phyloP scores from a whole-genome alignment of 2,888 invertebrate genomes.

The Melieria crassipennis region DNA sequence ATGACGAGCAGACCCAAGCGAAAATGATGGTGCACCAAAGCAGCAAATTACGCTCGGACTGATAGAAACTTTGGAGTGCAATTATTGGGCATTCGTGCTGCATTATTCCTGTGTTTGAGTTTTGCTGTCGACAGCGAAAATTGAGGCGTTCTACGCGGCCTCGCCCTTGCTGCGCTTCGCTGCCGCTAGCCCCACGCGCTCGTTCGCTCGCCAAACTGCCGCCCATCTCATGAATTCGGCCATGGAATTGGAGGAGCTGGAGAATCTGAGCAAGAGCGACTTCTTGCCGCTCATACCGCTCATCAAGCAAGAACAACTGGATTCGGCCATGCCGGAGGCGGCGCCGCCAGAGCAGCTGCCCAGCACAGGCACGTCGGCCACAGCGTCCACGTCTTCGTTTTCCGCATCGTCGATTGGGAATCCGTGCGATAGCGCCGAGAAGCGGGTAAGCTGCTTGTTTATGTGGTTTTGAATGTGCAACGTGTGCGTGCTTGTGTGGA shows the following conservation, averaged over 20 bases:
- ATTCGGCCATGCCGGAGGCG: constrained; percentile 55
- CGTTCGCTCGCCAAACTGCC: too few species aligned
- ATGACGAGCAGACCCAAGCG: background rate
- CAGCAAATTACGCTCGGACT: constrained; percentile 1
- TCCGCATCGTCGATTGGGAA: constrained; percentile 59
- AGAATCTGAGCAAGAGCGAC: constrained; percentile 63
- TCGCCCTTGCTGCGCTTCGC: too few species aligned
- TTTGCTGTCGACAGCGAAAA: too few species aligned
- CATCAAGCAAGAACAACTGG: constrained; percentile 64
- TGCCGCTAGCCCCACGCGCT: too few species aligned
- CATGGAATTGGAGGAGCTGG: constrained; percentile 64
- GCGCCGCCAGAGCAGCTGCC: constrained; percentile 53
- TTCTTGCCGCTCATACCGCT: constrained; percentile 62
- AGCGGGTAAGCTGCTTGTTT: constrained; percentile 58
- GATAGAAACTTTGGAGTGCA: background rate
- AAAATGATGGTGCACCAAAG: constrained; percentile 12
- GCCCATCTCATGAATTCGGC: constrained; percentile 26
- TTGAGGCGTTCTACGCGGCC: background rate
- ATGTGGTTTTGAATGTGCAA: background rate
- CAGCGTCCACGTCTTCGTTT: constrained; percentile 52
- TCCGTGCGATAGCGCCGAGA: constrained; percentile 66
- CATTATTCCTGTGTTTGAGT: too few species aligned
- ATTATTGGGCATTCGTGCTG: too few species aligned
- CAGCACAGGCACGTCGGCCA: constrained; percentile 49
- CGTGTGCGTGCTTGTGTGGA: background rate